Evolutionary conservation across 2,888 invertebrate genomes (phyloP), one percentile per base, ranked within the genome.

Genomic region (Chrysodeixis includens): DNA sequence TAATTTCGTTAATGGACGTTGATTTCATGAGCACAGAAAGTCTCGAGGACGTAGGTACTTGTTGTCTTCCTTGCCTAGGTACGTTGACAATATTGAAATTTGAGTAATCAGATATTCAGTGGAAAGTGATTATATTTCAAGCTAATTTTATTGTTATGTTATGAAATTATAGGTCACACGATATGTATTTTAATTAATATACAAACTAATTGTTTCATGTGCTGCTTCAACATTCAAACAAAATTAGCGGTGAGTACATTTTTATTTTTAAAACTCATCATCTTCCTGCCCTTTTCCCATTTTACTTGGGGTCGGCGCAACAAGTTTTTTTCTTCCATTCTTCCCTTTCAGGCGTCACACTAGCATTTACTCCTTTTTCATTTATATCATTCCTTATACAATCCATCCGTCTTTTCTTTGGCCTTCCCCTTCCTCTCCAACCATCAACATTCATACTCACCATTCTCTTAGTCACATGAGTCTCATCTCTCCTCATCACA

Each of bases 1-100:
- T 65, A 61, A 60, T 70, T 70, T 76, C 79, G 78, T 90, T 85
- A 78, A 93, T 93, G 93, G 92, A 92, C 82, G 82, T 87, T 82
- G 89, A 87, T 82, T 90, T 87, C 75, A 83, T 86, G 83, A 93
- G 92, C 79, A 86, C 89, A 79, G 90, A 92, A 70, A 93, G 94
- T 82, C 88, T 92, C 61, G 93, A 93, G 76, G 88, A 92, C 83
- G 86, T 94, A 84, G 90, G 90, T 83, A 91, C 89, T 78, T 94
- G 94, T 89, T 94, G 94, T 90, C 89, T 94, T 59, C 93, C 93
- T 69, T 94, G 94, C 81, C 74, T 93, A 79, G 90, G 93, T 91
- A 89, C 55, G 62, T 74, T 69, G 14, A 56, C 35, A 49, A 30
- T 14, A 56, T 60, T 60, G 40, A 46, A 18, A 54, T 32, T 30